Percentiles rank a stretch among this genome's conserved stretches.
These are phyloP conservation scores for Euura saliciscinereae DNA, from an alignment of 1,140 invertebrate genomes.

Conservation along the genomic window DNA sequence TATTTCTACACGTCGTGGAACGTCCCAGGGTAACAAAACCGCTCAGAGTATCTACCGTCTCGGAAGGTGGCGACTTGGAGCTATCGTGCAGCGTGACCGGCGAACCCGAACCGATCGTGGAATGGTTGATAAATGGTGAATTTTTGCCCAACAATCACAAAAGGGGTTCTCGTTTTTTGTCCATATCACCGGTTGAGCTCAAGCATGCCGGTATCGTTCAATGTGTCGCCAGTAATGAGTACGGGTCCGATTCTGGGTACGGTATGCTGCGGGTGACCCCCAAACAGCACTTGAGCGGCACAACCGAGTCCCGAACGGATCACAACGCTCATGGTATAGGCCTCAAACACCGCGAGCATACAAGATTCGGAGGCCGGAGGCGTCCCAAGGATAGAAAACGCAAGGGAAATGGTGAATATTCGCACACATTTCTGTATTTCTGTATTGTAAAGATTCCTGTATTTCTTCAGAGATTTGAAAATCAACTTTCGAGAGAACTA, in stretches of 20 bases:
- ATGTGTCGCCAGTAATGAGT: constrained; percentile 84
- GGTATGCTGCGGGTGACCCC: constrained; percentile 74
- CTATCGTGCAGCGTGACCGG: constrained; percentile 72
- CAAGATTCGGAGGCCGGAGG: constrained; percentile 48
- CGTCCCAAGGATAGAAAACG: constrained; percentile 57
- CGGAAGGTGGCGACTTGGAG: constrained; percentile 70
- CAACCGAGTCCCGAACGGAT: constrained; percentile 38
- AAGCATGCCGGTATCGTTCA: constrained; percentile 87
- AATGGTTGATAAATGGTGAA: constrained; percentile 87
- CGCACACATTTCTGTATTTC: background rate
- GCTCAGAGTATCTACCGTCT: constrained; percentile 64
- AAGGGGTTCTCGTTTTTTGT: constrained; percentile 61
- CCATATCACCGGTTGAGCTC: constrained; percentile 75
- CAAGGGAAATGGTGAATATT: constrained; percentile 50
- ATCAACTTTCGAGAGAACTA: too few relatives aligned
- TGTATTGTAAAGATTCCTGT: background rate
- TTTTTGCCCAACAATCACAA: constrained; percentile 59
- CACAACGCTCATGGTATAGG: constrained; percentile 37
- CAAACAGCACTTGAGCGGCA: constrained; percentile 68
- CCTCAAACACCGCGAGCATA: constrained; percentile 42
- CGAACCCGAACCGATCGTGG: constrained; percentile 72
- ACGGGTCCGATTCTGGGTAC: constrained; percentile 71
- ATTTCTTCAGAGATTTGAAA: too few relatives aligned
- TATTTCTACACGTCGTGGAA: constrained; percentile 60
- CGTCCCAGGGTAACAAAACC: constrained; percentile 65